Evolutionary conservation across 2,113 vertebrate genomes (phyloP).

Genomic region (Choloepus hoffmanni): DNA sequence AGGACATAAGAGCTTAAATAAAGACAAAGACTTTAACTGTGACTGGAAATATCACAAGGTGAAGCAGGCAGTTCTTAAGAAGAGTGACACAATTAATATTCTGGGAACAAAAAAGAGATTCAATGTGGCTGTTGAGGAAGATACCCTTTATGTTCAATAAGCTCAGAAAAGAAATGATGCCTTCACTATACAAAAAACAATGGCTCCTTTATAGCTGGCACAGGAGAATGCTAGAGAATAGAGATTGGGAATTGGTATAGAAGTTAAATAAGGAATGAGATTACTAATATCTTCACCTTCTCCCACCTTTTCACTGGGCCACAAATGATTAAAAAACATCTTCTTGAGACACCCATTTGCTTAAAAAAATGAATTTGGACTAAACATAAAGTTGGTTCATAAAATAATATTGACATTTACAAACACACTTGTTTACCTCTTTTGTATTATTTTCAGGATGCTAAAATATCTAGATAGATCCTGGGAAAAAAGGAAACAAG

Average conservation of each 20-base stretch:
- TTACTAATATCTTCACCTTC: neutral
- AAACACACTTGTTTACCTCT: neutral
- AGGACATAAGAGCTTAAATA: neutral
- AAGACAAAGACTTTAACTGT: neutral
- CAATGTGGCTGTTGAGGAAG: neutral
- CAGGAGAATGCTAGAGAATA: neutral
- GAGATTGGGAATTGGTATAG: neutral
- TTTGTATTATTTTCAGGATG: constrained; percentile 17
- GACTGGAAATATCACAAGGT: neutral
- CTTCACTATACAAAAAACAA: neutral
- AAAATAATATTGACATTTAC: neutral
- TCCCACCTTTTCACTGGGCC: neutral
- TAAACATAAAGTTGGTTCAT: neutral
- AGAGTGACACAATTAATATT: neutral
- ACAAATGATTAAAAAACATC: neutral
- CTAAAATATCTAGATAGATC: neutral
- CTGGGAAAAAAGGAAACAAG: neutral
- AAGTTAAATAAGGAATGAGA: neutral
- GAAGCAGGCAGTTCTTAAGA: neutral
- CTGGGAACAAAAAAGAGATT: neutral
- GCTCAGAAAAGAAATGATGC: neutral
- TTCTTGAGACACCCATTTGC: neutral
- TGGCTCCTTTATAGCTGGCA: neutral
- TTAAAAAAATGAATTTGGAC: neutral
- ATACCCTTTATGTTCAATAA: neutral